phyloP scores from a whole-genome alignment of 2,797 vertebrate species.

The Danio choprae region DNA sequence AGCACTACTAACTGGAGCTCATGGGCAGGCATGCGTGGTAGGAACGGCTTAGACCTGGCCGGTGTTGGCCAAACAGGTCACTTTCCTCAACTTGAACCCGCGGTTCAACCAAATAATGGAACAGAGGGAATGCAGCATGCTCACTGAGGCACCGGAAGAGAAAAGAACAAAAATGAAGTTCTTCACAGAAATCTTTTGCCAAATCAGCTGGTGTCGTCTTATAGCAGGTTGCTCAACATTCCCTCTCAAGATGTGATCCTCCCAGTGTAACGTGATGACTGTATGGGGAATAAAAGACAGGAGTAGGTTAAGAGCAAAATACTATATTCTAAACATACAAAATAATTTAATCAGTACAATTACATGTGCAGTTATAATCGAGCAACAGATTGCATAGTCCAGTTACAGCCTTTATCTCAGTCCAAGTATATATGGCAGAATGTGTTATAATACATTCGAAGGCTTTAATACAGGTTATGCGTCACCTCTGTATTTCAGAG shows the following conservation, averaged over 20 bases:
- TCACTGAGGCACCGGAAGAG: constrained; percentile 72
- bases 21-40: constrained; percentile 62
- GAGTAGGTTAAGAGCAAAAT: constrained; percentile 5
- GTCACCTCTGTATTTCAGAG: not conserved
- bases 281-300: not conserved
- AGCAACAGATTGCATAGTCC: not conserved
- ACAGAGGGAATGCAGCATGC: constrained; percentile 90
- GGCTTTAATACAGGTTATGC: not conserved
- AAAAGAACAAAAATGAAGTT: constrained; percentile 49
- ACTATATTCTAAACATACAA: not conserved
- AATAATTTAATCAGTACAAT: not conserved
- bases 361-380: not conserved
- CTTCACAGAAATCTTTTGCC: constrained; percentile 36
- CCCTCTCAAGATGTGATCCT: constrained; percentile 42
- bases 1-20: constrained; percentile 67
- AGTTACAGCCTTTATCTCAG: not conserved
- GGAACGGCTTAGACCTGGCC: constrained; percentile 72
- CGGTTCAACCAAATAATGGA: constrained; percentile 89
- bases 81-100: constrained; percentile 89
- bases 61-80: constrained; percentile 70
- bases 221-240: constrained; percentile 37
- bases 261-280: constrained; percentile 26
- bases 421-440: not conserved
- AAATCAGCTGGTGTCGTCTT: constrained; percentile 55
- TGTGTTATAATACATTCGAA: not conserved